Base-by-base conservation (phyloP, 2,888 invertebrate species). In the Rhamnusium bicolor region DNA sequence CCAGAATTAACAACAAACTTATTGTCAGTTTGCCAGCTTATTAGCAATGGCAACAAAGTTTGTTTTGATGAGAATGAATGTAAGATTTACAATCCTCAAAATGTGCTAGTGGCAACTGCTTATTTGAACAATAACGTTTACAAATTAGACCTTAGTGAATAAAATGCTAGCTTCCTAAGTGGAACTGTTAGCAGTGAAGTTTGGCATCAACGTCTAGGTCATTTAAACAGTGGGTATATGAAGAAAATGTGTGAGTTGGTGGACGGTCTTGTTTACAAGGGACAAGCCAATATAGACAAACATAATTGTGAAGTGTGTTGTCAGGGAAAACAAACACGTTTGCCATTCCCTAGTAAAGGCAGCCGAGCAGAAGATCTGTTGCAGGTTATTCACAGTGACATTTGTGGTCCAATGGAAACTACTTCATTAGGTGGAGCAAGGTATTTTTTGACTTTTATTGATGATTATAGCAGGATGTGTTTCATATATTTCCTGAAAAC, bases 391-490 rank as follows among this genome's bases (percentile, higher is more conserved):
- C 74, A 78, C 61, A 69, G 58, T 24, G 75, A 73, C 53, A 49
- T 73, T n/a, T 73, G 71, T 54, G 71, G 61, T 14, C 81, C 10
- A 79, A 81, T 80, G 78, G 77, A 70, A 74, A 32, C 71, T 24
- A 24, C 24, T 24, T 24, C 24, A 24, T 24, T 69, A 74, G 77
- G 47, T 76, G 79, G 16, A 53, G 61, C 77, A 12, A 77, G 69
- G 54, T 85, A 83, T 24, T 74, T 83, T 84, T 67, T 85, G 0
- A 76, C 82, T 0, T 85, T 86, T 69, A 74, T 84, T 0, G 85
- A 86, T 79, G 85, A 86, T 74, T 77, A 69, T 66, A 82, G 78
- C 14, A 72, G 80, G 56, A 82, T 79, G 77, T 74, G 71, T 16
- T 80, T 79, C 73, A 77, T 82, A 40, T 84, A 83, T 67, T 80